Conservation (phyloP, 2,797 vertebrate genomes). For the Tapera naevia region DNA sequence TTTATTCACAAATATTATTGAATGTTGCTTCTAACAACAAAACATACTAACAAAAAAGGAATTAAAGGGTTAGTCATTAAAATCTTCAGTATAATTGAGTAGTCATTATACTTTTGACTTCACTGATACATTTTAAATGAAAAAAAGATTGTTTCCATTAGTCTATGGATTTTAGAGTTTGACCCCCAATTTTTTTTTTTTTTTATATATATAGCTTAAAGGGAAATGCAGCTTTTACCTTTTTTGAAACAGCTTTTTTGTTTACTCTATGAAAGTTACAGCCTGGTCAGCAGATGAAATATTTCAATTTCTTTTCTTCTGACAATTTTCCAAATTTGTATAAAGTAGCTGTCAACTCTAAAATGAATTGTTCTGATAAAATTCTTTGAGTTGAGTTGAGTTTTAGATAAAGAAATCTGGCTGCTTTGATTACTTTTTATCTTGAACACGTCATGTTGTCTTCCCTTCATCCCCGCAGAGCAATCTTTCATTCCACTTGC, state of each 20-base stretch:
- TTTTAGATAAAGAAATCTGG: slow-evolving; percentile 28
- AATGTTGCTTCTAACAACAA: not conserved
- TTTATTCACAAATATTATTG: not conserved
- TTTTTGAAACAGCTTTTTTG: not conserved
- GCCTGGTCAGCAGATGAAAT: not conserved
- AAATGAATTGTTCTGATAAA: not conserved
- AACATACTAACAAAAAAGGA: not conserved
- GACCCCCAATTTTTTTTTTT: not conserved
- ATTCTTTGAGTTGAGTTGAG: not conserved
- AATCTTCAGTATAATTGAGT: not conserved
- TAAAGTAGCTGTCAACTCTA: not conserved
- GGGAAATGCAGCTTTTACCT: not conserved
- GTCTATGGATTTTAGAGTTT: not conserved
- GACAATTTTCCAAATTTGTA: slow-evolving; percentile 29
- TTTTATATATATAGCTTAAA: not conserved
- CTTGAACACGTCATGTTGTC: slow-evolving; percentile 3
- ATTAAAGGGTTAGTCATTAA: not conserved
- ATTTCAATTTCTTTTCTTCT: not conserved
- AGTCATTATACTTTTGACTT: not conserved
- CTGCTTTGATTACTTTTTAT: slow-evolving; percentile 31
- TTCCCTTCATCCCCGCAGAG: slow-evolving; percentile 4
- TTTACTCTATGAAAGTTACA: not conserved
- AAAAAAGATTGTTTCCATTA: not conserved
- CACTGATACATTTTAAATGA: not conserved
- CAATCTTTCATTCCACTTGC: slow-evolving; percentile 14